Conservation (phyloP, 2,888 invertebrate species). For the Prenolepis imparis region DNA sequence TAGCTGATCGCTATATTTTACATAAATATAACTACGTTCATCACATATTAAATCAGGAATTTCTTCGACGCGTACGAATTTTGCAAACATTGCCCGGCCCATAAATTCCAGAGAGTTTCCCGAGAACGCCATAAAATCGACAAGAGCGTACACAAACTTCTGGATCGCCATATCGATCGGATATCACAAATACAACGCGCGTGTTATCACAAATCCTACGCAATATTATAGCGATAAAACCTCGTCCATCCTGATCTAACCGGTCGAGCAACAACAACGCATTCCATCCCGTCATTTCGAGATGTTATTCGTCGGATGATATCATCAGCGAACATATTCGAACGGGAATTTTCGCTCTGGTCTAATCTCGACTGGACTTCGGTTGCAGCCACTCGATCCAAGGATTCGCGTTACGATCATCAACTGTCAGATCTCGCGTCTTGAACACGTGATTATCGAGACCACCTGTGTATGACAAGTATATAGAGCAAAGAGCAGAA, state of each 20-base stretch:
- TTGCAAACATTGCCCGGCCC: background rate
- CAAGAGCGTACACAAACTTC: background rate
- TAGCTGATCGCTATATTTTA: background rate
- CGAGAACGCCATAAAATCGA: background rate
- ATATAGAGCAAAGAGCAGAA: too few species aligned
- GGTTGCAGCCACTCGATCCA: background rate
- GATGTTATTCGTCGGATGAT: background rate
- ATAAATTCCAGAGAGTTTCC: slow-evolving; percentile 4
- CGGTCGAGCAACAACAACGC: background rate
- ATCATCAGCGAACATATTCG: slow-evolving; percentile 3
- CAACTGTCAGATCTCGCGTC: background rate
- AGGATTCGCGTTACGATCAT: background rate
- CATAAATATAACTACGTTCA: background rate
- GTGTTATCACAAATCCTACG: background rate
- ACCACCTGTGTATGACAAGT: background rate
- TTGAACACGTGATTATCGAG: background rate
- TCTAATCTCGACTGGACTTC: background rate
- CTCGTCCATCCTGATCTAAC: background rate
- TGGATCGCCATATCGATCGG: slow-evolving; percentile 18
- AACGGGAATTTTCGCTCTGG: background rate
- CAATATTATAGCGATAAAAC: background rate
- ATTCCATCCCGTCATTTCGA: slow-evolving; percentile 6
- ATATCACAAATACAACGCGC: background rate
- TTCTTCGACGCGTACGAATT: background rate
- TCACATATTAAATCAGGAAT: background rate